Base-by-base conservation (phyloP, 2,888 invertebrate species). In the Unio delphinus region DNA sequence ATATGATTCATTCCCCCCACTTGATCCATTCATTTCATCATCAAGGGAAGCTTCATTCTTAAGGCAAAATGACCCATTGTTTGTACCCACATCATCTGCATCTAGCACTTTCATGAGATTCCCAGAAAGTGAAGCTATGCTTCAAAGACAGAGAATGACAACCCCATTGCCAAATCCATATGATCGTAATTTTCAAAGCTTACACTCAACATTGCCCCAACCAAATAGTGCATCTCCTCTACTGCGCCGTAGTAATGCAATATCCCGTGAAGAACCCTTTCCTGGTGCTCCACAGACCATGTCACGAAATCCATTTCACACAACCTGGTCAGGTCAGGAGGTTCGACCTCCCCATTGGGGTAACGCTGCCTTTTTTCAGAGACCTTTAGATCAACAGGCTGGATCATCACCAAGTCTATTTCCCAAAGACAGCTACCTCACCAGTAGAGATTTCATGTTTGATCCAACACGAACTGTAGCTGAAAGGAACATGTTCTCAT, bases 391-490 rank as follows among this genome's bases (percentile, higher is more conserved):
- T 59, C 78, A 84, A n/a, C 83, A 82, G 55, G 45, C 84, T 58
- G 83, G 81, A 54, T 75, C 86, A 61, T 68, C 84, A 45, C 73
- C 86, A 20, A 77, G 83, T 58, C 77, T 87, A 65, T 81, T 85
- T 71, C 77, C 82, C 60, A 86, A 85, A 69, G 87, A 86, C 55
- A 82, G 82, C 63, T 87, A 87, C 72, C 81, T 86, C 64, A 67
- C 84, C 18, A 79, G 81, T 11, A 74, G 85, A n/a, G 86, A 86
- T 30, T 86, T 87, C 67, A 85, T 86, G 84, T 85, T 86, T 76
- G 86, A 87, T 69, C 82, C 85, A 20, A 80, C 84, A 5, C 72
- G 82, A 26, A 74, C 79, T 26, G 74, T 81, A n/a, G 74, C 86
- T 28, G 87, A 87, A 58, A 75, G 85, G 60, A 83, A 83, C 65